These are phyloP conservation scores for Tyrophagus putrescentiae DNA, from an alignment of 1,140 invertebrate species.

Conservation along the genomic window DNA sequence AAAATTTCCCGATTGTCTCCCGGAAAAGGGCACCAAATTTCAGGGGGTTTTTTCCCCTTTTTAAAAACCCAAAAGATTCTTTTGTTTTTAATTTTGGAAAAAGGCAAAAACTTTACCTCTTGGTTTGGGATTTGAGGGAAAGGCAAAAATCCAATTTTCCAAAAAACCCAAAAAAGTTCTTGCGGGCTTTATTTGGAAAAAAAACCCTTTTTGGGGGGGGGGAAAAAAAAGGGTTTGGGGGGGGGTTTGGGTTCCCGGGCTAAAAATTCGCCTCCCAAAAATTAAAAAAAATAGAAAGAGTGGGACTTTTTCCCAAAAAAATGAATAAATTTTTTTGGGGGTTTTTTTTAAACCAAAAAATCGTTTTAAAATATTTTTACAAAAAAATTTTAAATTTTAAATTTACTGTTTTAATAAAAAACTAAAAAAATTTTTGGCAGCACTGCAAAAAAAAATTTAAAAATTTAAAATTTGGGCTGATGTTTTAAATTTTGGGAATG, in stretches of 20 bases:
- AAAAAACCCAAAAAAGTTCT: too few relatives aligned
- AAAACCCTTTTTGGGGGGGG: too few relatives aligned
- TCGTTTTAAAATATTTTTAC: too few relatives aligned
- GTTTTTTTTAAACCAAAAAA: too few relatives aligned
- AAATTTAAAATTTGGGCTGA: too few relatives aligned
- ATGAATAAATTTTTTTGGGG: background rate
- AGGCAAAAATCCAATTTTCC: background rate
- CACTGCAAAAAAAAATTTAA: too few relatives aligned
- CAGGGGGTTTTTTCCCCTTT: background rate
- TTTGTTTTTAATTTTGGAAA: background rate
- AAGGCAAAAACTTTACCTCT: background rate
- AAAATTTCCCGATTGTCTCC: background rate
- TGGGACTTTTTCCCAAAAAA: background rate
- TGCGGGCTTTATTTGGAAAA: too few relatives aligned
- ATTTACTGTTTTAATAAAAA: too few relatives aligned
- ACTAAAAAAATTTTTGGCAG: too few relatives aligned
- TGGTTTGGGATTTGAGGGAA: background rate
- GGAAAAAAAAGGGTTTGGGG: background rate
- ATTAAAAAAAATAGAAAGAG: background rate
- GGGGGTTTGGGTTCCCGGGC: background rate
- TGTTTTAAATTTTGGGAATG: too few relatives aligned
- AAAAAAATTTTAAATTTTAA: too few relatives aligned
- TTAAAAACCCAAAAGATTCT: background rate
- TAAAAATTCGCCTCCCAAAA: background rate
- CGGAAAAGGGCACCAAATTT: background rate